A percentile compares a stretch with the other conserved stretches of the same genome.
Conservation (phyloP, 2,797 vertebrate genomes). For the Taenioides sp. region DNA sequence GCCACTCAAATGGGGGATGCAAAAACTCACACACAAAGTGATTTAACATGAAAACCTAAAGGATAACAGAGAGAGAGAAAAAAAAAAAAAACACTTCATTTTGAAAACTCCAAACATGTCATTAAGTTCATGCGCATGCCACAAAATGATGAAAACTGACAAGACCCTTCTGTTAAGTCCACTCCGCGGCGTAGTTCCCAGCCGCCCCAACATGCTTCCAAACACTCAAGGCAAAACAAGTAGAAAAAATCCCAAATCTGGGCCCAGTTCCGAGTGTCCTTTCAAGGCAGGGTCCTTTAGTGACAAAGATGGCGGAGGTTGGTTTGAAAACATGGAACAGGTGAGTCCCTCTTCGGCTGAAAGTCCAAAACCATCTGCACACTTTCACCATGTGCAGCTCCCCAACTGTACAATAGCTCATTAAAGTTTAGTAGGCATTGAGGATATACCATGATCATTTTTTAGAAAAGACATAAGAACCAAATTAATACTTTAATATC, state of each 20-base stretch:
- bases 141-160: slow-evolving; percentile 74
- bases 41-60: slow-evolving; percentile 61
- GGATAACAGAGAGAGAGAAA: slow-evolving; percentile 48
- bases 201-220: slow-evolving; percentile 62
- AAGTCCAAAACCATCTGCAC: slow-evolving; percentile 55
- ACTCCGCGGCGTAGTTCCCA: slow-evolving; percentile 50
- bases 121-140: slow-evolving; percentile 82
- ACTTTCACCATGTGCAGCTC: slow-evolving; percentile 42
- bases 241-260: slow-evolving; percentile 43
- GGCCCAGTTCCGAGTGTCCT: slow-evolving; percentile 37
- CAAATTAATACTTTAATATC: slow-evolving; percentile 99
- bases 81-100: slow-evolving; percentile 26
- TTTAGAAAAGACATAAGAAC: slow-evolving; percentile 99
- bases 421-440: slow-evolving; percentile 77
- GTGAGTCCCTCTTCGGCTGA: slow-evolving; percentile 60
- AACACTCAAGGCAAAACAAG: slow-evolving; percentile 58
- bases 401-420: slow-evolving; percentile 74
- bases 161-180: slow-evolving; percentile 77
- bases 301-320: slow-evolving; percentile 58
- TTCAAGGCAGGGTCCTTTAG: slow-evolving; percentile 59
- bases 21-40: slow-evolving; percentile 69
- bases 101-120: slow-evolving; percentile 53
- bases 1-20: slow-evolving; percentile 71
- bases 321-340: slow-evolving; percentile 64
- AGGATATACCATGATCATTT: slow-evolving; percentile 83